phyloP scores from a whole-genome alignment of 23 tunicate genomes.

The Styela clava region DNA sequence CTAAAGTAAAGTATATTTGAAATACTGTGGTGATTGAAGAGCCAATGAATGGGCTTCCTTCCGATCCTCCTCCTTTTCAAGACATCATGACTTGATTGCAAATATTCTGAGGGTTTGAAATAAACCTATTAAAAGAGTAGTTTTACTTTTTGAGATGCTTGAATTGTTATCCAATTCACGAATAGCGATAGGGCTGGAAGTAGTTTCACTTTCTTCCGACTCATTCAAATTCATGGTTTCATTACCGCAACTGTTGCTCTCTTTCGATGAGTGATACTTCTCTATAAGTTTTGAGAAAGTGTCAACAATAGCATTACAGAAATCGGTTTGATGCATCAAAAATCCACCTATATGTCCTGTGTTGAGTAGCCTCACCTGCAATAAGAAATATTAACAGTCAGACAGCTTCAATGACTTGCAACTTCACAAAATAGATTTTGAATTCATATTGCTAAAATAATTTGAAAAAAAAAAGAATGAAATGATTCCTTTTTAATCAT shows the following conservation, averaged over 20 bases:
- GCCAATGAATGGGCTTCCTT: too few relatives aligned
- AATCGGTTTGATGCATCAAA: slow-evolving; percentile 46
- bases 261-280: slow-evolving; percentile 16
- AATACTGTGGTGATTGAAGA: too few relatives aligned
- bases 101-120: background rate
- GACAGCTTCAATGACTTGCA: too few relatives aligned
- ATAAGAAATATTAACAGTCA: slow-evolving; percentile 1
- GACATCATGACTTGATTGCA: slow-evolving; percentile 10
- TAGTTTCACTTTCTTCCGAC: background rate
- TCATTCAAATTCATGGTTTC: background rate
- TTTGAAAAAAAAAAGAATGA: too few relatives aligned
- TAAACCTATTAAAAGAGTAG: background rate
- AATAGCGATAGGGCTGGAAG: background rate
- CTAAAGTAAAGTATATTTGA: too few relatives aligned
- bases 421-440: slow-evolving; percentile 4
- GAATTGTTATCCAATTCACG: background rate
- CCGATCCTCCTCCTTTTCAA: too few relatives aligned
- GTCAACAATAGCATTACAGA: slow-evolving; percentile 61
- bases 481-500: too few relatives aligned
- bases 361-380: slow-evolving; percentile 58
- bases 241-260: background rate
- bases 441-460: too few relatives aligned
- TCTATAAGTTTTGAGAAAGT: slow-evolving; percentile 46
- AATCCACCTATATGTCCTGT: slow-evolving; percentile 83
- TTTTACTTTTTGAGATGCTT: background rate